Evolutionary conservation across 2,888 invertebrate genomes (phyloP).

Genomic region (Drosophila nigritarsus): DNA sequence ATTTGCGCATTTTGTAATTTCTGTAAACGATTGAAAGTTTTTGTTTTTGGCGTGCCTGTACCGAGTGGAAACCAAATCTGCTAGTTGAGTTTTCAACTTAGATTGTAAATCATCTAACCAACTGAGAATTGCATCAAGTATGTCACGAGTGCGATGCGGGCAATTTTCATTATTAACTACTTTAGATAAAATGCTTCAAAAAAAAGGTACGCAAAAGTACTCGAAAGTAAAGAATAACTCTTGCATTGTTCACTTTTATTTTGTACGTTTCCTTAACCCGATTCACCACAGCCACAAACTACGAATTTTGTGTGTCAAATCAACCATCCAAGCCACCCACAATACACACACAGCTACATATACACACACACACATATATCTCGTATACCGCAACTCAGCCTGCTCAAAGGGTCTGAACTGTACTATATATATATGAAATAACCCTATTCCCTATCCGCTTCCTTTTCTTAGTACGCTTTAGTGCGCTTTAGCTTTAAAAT

Average conservation of each 20-base stretch:
- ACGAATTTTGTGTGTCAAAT: conserved; percentile 18
- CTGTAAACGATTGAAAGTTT: conserved; percentile 15
- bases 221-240: conserved; percentile 52
- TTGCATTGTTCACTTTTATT: conserved; percentile 43
- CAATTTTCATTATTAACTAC: conserved; percentile 59
- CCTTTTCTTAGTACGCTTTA: conserved; percentile 31
- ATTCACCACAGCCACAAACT: conserved; percentile 13
- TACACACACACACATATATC: conserved; percentile 26
- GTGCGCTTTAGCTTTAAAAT: conserved; percentile 65
- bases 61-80: conserved; percentile 93
- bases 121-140: conserved; percentile 58
- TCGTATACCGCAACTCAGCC: conserved; percentile 24
- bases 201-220: conserved; percentile 57
- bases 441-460: conserved; percentile 17
- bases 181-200: conserved; percentile 1
- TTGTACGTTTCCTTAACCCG: conserved; percentile 31
- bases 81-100: too few relatives aligned
- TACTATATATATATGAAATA: conserved; percentile 10
- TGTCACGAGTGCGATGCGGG: conserved; percentile 59
- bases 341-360: conserved; percentile 26
- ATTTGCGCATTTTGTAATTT: conserved; percentile 38
- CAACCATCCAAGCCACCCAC: conserved; percentile 29
- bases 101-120: conserved; percentile 16
- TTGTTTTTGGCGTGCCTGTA: conserved; percentile 86
- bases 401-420: conserved; percentile 29